Conservation (phyloP, 2,888 invertebrate species). For the Eretmocerus hayati region DNA sequence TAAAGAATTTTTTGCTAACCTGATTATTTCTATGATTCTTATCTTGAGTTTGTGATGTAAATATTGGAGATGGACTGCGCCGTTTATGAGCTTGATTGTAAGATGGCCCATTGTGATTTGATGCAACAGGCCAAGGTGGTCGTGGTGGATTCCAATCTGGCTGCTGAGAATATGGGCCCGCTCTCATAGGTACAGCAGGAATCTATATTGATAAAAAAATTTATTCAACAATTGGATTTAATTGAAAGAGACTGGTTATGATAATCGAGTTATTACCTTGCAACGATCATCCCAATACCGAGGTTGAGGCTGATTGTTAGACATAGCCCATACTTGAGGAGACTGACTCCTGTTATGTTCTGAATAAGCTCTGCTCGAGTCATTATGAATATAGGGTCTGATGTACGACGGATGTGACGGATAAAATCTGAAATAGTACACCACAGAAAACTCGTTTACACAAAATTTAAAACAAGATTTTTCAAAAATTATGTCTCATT, state of each 20-base stretch:
- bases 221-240: no score
- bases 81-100: slow-evolving; percentile 35
- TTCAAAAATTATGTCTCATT: neutral
- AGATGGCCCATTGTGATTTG: slow-evolving; percentile 30
- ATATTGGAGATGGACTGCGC: slow-evolving; percentile 41
- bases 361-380: slow-evolving; percentile 35
- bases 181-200: no score
- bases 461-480: neutral
- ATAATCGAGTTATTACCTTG: slow-evolving; percentile 18
- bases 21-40: slow-evolving; percentile 38
- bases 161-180: no score
- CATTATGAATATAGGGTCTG: slow-evolving; percentile 33
- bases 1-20: slow-evolving; percentile 19
- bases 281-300: slow-evolving; percentile 22
- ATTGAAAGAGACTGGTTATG: no score
- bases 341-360: slow-evolving; percentile 37
- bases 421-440: slow-evolving; percentile 7
- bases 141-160: slow-evolving; percentile 31
- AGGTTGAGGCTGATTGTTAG: slow-evolving; percentile 16
- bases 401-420: slow-evolving; percentile 29
- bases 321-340: slow-evolving; percentile 27
- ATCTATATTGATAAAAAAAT: no score
- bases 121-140: slow-evolving; percentile 28
- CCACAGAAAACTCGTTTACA: neutral
- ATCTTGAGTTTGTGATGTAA: slow-evolving; percentile 30